Percentiles rank a stretch among this genome's conserved stretches.
phyloP scores from a whole-genome alignment of 2,888 invertebrate species.

The Ophion costatus region DNA sequence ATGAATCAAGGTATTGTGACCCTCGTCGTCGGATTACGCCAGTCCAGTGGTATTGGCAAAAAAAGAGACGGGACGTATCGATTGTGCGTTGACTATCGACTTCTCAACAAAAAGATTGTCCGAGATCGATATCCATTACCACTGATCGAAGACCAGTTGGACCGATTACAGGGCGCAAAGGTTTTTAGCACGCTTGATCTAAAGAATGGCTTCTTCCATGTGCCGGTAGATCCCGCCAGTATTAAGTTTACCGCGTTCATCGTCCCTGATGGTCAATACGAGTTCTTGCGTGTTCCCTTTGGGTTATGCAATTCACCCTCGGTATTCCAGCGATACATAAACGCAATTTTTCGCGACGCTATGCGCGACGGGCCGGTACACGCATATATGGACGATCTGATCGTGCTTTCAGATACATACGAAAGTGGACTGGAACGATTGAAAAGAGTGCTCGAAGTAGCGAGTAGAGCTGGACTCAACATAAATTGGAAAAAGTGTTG shows the following conservation, averaged over 20 bases:
- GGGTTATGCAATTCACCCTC: slow-evolving; percentile 1
- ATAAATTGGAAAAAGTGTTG: too few species aligned
- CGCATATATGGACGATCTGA: too few species aligned
- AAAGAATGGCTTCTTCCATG: slow-evolving; percentile 1
- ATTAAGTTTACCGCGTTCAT: slow-evolving; percentile 48
- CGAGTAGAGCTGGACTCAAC: background rate
- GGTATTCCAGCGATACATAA: slow-evolving; percentile 9
- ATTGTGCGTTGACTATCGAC: slow-evolving; percentile 1
- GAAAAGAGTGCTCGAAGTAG: too few species aligned
- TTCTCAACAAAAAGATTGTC: slow-evolving; percentile 6
- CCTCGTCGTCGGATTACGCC: slow-evolving; percentile 1
- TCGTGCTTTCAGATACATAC: too few species aligned
- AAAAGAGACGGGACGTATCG: background rate
- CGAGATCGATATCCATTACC: slow-evolving; percentile 23
- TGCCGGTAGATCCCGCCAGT: slow-evolving; percentile 46
- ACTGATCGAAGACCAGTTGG: slow-evolving; percentile 16
- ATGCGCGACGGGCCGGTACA: too few species aligned
- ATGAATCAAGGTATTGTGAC: background rate
- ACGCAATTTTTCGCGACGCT: background rate
- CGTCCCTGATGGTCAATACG: slow-evolving; percentile 3
- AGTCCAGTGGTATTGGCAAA: slow-evolving; percentile 1
- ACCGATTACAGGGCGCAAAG: slow-evolving; percentile 4
- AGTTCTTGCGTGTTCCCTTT: slow-evolving; percentile 2
- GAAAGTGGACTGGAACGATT: too few species aligned
- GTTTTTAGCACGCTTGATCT: background rate